A percentile compares a stretch with the other conserved stretches of the same genome.
Evolutionary conservation across 1,140 invertebrate species (phyloP).

Genomic region (Drosophila jambulina): DNA sequence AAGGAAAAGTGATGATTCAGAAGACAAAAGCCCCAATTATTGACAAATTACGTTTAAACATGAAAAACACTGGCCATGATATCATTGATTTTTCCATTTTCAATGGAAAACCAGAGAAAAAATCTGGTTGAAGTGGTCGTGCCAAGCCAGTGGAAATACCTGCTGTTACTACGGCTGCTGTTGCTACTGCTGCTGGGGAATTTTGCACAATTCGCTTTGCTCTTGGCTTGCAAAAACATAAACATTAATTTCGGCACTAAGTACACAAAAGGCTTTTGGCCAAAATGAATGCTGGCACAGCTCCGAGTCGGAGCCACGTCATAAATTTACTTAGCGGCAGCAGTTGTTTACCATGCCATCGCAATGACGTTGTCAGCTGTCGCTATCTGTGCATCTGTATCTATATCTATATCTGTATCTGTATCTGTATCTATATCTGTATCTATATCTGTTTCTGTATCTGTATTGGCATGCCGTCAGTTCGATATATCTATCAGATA

Average conservation of each 20-base stretch:
- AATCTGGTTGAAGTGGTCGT: conserved; percentile 10
- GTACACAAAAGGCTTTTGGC: conserved; percentile 30
- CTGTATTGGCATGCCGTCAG: conserved; percentile 23
- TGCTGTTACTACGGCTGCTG: neutral
- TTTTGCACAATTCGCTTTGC: conserved; percentile 36
- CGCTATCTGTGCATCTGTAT: conserved; percentile 6
- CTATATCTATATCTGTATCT: conserved; percentile 3
- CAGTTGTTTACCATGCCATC: conserved; percentile 20
- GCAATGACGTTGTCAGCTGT: conserved; percentile 58
- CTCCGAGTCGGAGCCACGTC: conserved; percentile 33
- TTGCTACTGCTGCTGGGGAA: neutral
- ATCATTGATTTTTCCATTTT: conserved; percentile 26
- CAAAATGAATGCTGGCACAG: conserved; percentile 16
- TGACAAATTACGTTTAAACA: conserved; percentile 34
- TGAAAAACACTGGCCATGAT: conserved; percentile 25
- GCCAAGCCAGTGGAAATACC: conserved; percentile 33
- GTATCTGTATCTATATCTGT: neutral
- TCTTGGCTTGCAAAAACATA: conserved; percentile 33
- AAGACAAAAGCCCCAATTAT: conserved; percentile 16
- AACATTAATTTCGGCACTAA: conserved; percentile 37
- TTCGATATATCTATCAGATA: conserved; percentile 49
- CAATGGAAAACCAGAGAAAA: conserved; percentile 9
- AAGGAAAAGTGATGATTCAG: neutral
- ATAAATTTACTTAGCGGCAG: conserved; percentile 35
- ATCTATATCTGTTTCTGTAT: neutral